A percentile compares a stretch with the other conserved stretches of the same genome.
Evolutionary conservation across 2,888 invertebrate genomes (phyloP).

Genomic region (Cosmia trapezina): DNA sequence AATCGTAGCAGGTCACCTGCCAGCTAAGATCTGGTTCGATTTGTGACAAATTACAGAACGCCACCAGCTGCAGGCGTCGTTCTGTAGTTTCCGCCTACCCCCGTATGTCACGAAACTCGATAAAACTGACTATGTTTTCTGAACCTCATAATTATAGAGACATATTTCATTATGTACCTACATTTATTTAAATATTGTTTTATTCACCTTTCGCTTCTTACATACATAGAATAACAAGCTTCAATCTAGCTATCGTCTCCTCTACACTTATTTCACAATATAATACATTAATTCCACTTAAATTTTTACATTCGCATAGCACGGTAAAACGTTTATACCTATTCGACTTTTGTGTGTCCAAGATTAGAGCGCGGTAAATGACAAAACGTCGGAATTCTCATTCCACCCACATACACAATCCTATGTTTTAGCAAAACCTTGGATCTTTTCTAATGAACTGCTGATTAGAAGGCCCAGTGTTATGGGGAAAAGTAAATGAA

Average conservation of each 20-base stretch:
- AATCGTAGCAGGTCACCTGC: too few relatives aligned
- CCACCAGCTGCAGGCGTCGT: too few relatives aligned
- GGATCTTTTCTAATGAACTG: constrained; percentile 52
- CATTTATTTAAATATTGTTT: not conserved
- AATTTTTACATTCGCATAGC: not conserved
- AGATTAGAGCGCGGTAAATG: not conserved
- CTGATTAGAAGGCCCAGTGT: constrained; percentile 37
- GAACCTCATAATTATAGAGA: not conserved
- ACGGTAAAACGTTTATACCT: not conserved
- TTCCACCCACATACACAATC: not conserved
- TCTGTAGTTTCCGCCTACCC: too few relatives aligned
- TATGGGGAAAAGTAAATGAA: constrained; percentile 51
- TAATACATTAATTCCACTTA: not conserved
- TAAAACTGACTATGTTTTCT: too few relatives aligned
- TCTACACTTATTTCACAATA: not conserved
- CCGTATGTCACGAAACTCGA: not conserved
- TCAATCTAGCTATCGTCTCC: too few relatives aligned
- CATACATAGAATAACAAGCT: not conserved
- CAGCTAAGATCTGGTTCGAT: too few relatives aligned
- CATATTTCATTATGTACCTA: not conserved
- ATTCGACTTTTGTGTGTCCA: not conserved
- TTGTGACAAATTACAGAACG: too few relatives aligned
- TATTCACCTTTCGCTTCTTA: not conserved
- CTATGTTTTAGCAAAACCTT: constrained; percentile 39
- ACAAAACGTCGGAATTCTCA: constrained; percentile 31